A percentile compares a stretch with the other conserved stretches of the same genome.
phyloP scores from a whole-genome alignment of 2,113 vertebrate genomes.

The Dasyornis broadbenti region DNA sequence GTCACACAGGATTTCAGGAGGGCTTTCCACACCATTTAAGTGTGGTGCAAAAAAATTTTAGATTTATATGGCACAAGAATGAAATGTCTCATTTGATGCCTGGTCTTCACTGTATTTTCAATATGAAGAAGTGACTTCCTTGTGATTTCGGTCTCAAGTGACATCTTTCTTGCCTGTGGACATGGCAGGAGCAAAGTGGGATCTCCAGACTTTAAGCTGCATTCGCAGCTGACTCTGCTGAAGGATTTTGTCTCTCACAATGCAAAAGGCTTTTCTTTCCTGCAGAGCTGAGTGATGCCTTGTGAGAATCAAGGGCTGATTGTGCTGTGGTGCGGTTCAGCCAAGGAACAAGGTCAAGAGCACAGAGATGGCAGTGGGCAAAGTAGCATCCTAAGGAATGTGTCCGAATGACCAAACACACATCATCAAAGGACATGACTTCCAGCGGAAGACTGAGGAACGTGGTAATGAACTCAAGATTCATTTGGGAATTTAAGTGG shows the following conservation, averaged over 20 bases:
- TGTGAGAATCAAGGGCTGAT: not conserved
- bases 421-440: fast-evolving
- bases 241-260: not conserved
- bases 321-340: not conserved
- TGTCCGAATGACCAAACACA: not conserved
- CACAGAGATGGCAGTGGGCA: not conserved
- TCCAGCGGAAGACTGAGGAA: not conserved
- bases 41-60: not conserved
- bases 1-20: not conserved
- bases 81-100: not conserved
- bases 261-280: not conserved
- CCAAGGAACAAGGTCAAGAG: not conserved
- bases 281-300: not conserved
- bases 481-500: not conserved
- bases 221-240: not conserved
- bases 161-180: not conserved
- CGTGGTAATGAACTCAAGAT: fast-evolving
- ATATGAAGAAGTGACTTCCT: not conserved
- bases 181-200: not conserved
- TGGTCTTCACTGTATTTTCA: not conserved
- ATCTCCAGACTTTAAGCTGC: not conserved
- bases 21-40: not conserved
- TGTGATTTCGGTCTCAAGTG: not conserved
- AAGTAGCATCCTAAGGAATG: not conserved
- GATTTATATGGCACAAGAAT: not conserved